Conservation (phyloP, 1,140 invertebrate genomes). For the Nasonia longicornis region DNA sequence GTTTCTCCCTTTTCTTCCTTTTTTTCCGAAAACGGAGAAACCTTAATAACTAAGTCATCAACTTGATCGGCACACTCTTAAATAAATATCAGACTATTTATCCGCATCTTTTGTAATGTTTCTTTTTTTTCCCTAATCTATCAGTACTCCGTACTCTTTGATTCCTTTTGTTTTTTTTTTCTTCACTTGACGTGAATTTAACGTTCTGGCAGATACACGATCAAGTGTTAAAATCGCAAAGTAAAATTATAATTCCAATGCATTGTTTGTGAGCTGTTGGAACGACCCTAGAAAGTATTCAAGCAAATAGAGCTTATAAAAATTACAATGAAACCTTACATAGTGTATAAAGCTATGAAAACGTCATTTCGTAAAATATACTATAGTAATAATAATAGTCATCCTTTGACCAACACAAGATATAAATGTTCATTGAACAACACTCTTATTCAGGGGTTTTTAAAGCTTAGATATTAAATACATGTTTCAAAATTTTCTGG, state of each 20-base stretch:
- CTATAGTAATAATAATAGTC: not conserved
- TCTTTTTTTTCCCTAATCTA: not conserved
- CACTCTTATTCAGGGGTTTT: not conserved
- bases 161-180: constrained; percentile 17
- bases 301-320: not conserved
- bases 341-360: constrained; percentile 25
- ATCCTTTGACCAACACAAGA: not conserved
- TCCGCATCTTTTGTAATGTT: constrained; percentile 3
- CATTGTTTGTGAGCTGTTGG: not conserved
- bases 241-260: not conserved
- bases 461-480: not conserved
- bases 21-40: not conserved
- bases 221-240: constrained; percentile 7
- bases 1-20: not conserved
- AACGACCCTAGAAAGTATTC: not conserved
- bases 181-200: constrained; percentile 31
- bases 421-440: constrained; percentile 5
- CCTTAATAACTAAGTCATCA: constrained; percentile 32
- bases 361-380: constrained; percentile 17
- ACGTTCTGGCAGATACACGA: constrained; percentile 2
- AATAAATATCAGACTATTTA: constrained; percentile 43
- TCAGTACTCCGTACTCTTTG: constrained; percentile 37
- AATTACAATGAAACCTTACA: constrained; percentile 10
- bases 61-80: constrained; percentile 42
- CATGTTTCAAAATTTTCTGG: constrained; percentile 15